phyloP scores from a whole-genome alignment of 1,140 invertebrate genomes.

The Littorina saxatilis region DNA sequence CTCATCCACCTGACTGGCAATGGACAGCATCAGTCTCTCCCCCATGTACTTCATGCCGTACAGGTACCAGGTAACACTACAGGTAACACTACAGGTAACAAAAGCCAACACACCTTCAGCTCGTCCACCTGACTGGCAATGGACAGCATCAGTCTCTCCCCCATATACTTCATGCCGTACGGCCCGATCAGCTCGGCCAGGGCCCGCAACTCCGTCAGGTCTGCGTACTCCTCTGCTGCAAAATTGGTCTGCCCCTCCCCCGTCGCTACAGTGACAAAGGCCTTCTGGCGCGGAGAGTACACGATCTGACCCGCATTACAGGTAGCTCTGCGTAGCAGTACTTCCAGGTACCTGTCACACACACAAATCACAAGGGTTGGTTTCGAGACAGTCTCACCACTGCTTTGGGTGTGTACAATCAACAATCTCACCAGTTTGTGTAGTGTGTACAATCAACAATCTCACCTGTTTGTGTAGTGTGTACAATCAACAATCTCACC shows the following conservation, averaged over 20 bases:
- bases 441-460: too few species aligned
- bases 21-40: too few species aligned
- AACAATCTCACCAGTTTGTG: too few species aligned
- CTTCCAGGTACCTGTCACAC: slow-evolving; percentile 92
- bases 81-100: too few species aligned
- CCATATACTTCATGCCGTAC: slow-evolving; percentile 98
- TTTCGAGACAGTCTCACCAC: too few species aligned
- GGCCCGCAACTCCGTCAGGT: slow-evolving; percentile 96
- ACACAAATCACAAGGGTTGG: slow-evolving; percentile 4
- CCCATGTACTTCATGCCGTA: too few species aligned
- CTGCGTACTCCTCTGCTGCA: slow-evolving; percentile 98
- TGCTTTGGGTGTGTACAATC: too few species aligned
- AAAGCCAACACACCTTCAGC: slow-evolving; percentile 81
- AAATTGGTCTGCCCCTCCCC: slow-evolving; percentile 89
- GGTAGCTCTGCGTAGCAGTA: slow-evolving; percentile 93
- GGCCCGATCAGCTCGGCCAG: slow-evolving; percentile 98
- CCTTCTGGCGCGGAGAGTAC: slow-evolving; percentile 96
- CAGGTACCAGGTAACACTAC: too few species aligned
- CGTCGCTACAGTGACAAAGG: slow-evolving; percentile 94
- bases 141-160: slow-evolving; percentile 98
- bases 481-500: too few species aligned
- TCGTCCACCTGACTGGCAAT: slow-evolving; percentile 98
- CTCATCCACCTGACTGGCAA: too few species aligned
- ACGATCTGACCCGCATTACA: slow-evolving; percentile 92
- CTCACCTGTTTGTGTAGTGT: too few species aligned